Percentiles rank a stretch among this genome's conserved stretches.
Conservation (phyloP, 2,888 invertebrate species). For the Hybos culiciformis region DNA sequence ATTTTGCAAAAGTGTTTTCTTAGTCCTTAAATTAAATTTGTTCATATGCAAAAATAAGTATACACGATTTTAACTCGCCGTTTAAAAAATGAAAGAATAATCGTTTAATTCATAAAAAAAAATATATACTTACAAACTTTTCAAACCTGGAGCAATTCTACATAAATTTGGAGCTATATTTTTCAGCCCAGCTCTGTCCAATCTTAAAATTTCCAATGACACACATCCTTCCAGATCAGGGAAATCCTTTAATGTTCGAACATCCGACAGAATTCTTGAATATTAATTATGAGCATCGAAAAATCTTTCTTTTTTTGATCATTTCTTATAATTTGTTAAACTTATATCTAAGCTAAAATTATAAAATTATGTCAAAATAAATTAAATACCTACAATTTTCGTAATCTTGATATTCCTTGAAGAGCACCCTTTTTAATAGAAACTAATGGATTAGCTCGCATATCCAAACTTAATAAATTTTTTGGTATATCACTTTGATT, state of each 20-base stretch:
- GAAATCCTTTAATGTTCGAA: slow-evolving; percentile 61
- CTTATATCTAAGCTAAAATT: neutral
- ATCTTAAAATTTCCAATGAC: slow-evolving; percentile 64
- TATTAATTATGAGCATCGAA: slow-evolving; percentile 21
- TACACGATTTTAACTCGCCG: no score
- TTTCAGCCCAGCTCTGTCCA: slow-evolving; percentile 67
- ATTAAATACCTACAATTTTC: slow-evolving; percentile 56
- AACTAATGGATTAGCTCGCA: slow-evolving; percentile 70
- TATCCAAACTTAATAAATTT: slow-evolving; percentile 60
- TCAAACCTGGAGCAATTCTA: slow-evolving; percentile 59
- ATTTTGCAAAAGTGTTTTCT: no score
- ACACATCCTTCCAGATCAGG: slow-evolving; percentile 70
- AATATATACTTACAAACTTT: slow-evolving; percentile 60
- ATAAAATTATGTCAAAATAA: neutral
- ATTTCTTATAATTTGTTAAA: neutral
- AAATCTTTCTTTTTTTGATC: neutral
- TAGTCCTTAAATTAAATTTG: no score
- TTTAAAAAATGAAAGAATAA: slow-evolving; percentile 9
- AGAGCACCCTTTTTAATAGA: slow-evolving; percentile 58
- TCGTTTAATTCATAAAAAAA: neutral
- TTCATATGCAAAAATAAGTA: no score
- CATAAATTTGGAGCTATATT: slow-evolving; percentile 64
- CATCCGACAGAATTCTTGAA: slow-evolving; percentile 71
- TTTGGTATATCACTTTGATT: slow-evolving; percentile 54
- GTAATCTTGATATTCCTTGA: slow-evolving; percentile 58